A percentile compares a stretch with the other conserved stretches of the same genome.
Evolutionary conservation across 2,113 vertebrate species (phyloP).

Genomic region (Antechinus flavipes): DNA sequence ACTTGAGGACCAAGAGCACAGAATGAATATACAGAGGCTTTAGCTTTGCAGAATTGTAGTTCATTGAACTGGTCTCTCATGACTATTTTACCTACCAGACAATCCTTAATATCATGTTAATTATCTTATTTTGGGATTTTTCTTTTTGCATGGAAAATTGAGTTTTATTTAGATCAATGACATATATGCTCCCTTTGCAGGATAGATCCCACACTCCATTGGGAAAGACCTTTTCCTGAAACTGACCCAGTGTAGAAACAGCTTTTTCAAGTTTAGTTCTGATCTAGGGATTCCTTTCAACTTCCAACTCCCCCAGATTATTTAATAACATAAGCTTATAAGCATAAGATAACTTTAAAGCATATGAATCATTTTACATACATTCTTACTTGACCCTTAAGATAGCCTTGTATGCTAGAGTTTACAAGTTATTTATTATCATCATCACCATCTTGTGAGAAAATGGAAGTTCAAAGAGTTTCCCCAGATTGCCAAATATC

Average conservation of each 20-base stretch:
- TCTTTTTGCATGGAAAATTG: constrained; percentile 43
- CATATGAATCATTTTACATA: neutral
- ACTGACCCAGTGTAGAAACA: neutral
- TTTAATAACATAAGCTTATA: neutral
- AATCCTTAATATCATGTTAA: neutral
- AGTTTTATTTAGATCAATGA: constrained; percentile 24
- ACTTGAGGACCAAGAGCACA: constrained; percentile 72
- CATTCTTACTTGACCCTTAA: neutral
- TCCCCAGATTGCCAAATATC: neutral
- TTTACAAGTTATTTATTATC: neutral
- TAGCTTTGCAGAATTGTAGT: constrained; percentile 43
- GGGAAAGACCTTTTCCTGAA: neutral
- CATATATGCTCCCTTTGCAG: neutral
- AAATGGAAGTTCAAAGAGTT: neutral
- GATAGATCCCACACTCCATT: neutral
- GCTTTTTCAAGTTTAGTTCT: constrained; percentile 30
- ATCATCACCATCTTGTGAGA: neutral
- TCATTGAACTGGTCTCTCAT: constrained; percentile 12
- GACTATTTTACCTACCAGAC: neutral
- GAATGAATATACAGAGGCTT: constrained; percentile 65
- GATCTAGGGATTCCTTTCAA: neutral
- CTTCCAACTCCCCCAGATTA: neutral
- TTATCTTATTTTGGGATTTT: constrained; percentile 13
- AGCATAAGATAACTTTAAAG: neutral
- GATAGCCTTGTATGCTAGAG: neutral